Evolutionary conservation across 2,797 vertebrate genomes (phyloP), one percentile per base, ranked within the genome.

Genomic region (Eutrigla gurnardus): DNA sequence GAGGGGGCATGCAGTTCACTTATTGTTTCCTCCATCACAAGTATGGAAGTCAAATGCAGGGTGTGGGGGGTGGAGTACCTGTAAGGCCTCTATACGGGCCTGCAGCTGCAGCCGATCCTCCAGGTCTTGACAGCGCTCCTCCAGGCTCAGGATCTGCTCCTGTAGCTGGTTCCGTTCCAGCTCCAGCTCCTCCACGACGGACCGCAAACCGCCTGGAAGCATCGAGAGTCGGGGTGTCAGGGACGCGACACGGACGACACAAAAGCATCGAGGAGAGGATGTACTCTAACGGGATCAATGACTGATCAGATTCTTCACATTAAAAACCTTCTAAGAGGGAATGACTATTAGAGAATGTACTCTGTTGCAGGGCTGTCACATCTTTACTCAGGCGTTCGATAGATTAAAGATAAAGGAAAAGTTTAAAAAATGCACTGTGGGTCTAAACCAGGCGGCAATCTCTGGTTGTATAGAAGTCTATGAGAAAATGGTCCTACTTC

Each of bases 81-180:
- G 97, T n/a, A 97, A 84, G 0, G 94, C 55, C 75, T 98, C 96
- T 7, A 97, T 94, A 75, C 96, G 96, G 13, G 95, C 91, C 83
- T 97, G 96, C 66, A 98, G 95, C 90, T 97, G 97, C 63, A 95
- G 77, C 14, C 96, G 93, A 37, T 97, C 97, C 88, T 97, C 96
- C 77, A 98, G 89, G 55, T 96, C 95, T 55, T 96, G 95, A 78
- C 96, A 97, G 58, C 93, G 95, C 67, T 97, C 96, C 82, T 98
- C 97, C 67, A 98, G 90, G 7, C 89, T 93, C 63, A 97, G 86
- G 35, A 98, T 98, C 92, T 98, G 97, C 80, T 98, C 97, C 93
- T 98, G 97, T 43, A 98, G 92, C 14, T 96, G 96, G 92, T 98
- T 98, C 80, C 97, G 93, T 73, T 98, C 97, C 73, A 97, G 85